Evolutionary conservation across 2,113 vertebrate genomes (phyloP).

Genomic region (Nothobranchius furzeri): DNA sequence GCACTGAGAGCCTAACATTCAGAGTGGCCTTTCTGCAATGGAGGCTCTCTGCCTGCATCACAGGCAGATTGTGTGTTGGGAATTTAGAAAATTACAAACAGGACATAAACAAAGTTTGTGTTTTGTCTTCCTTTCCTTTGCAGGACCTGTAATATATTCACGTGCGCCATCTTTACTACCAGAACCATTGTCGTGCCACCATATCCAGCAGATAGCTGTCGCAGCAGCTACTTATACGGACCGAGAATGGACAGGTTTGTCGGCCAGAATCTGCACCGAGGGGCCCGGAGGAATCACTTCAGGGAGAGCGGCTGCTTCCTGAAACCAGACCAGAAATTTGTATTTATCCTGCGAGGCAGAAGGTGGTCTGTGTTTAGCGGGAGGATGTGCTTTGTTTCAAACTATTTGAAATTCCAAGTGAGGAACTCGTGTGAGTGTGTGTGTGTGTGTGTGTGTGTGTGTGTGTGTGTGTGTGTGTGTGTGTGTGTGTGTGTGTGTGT

Average conservation of each 20-base stretch:
- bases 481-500: slow-evolving; percentile 43
- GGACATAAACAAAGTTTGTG: background rate
- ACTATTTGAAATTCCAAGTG: slow-evolving; percentile 71
- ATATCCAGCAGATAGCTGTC: slow-evolving; percentile 41
- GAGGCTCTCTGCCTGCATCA: background rate
- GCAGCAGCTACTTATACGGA: slow-evolving; percentile 33
- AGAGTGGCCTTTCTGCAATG: background rate
- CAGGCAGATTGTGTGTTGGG: background rate
- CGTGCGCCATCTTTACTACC: slow-evolving; percentile 37
- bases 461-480: slow-evolving; percentile 38
- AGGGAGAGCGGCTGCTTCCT: slow-evolving; percentile 38
- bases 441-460: slow-evolving; percentile 22
- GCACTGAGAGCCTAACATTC: slow-evolving; percentile 14
- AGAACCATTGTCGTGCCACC: slow-evolving; percentile 16
- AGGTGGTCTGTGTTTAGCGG: slow-evolving; percentile 39
- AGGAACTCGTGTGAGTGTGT: slow-evolving; percentile 34
- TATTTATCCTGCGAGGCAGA: slow-evolving; percentile 45
- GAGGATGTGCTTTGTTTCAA: slow-evolving; percentile 46
- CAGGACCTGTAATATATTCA: slow-evolving; percentile 73
- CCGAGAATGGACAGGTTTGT: slow-evolving; percentile 31
- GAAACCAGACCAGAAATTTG: slow-evolving; percentile 33
- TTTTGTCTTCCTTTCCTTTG: slow-evolving; percentile 12
- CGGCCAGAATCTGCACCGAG: slow-evolving; percentile 25
- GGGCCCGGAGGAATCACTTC: slow-evolving; percentile 32
- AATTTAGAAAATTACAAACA: background rate